Conservation (phyloP, 2,797 vertebrate species). For the Enteromius argenteus region DNA sequence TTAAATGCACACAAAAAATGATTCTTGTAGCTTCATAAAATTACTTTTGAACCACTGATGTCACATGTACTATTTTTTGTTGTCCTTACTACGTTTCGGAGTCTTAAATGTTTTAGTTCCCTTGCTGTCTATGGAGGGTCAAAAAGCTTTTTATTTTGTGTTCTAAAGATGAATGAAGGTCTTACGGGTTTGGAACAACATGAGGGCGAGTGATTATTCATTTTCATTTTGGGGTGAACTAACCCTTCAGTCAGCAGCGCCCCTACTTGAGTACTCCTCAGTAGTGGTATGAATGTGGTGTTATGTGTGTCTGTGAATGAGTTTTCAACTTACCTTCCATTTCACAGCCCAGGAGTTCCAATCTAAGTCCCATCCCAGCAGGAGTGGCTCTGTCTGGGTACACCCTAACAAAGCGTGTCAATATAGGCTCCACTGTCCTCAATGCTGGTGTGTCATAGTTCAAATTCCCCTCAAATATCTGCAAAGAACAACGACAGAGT, state of each 20-base stretch:
- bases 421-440: slow-evolving; percentile 86
- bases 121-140: background rate
- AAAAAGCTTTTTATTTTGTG: background rate
- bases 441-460: slow-evolving; percentile 98
- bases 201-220: background rate
- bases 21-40: too few relatives aligned
- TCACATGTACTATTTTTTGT: too few relatives aligned
- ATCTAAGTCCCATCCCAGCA: slow-evolving; percentile 88
- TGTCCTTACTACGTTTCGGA: too few relatives aligned
- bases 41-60: too few relatives aligned
- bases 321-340: slow-evolving; percentile 83
- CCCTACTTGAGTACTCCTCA: background rate
- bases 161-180: too few relatives aligned
- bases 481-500: slow-evolving; percentile 20
- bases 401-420: slow-evolving; percentile 89
- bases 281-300: background rate
- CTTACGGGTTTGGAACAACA: background rate
- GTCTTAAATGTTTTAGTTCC: background rate
- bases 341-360: slow-evolving; percentile 96
- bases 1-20: too few relatives aligned
- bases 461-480: slow-evolving; percentile 97
- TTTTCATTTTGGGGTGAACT: background rate
- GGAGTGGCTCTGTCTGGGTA: slow-evolving; percentile 94
- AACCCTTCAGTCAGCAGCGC: background rate
- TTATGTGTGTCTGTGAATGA: slow-evolving; percentile 4